Evolutionary conservation across 64 coral and sea anemone species (phyloP), one percentile per base, ranked within the genome.

Genomic region (Stichodactyla mertensii): DNA sequence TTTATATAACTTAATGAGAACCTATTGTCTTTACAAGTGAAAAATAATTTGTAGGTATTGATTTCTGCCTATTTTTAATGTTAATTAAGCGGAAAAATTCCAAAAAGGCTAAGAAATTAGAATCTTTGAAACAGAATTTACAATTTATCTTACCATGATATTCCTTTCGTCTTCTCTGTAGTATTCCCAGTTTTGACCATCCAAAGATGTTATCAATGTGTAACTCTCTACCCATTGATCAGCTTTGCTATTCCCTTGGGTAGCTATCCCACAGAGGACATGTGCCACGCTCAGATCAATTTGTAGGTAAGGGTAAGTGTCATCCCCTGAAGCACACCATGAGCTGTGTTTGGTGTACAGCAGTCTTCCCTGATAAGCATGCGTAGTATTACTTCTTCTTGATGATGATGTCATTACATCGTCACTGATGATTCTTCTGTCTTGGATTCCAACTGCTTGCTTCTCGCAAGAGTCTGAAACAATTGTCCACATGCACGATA

Each of bases 111-210:
- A 45, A 45, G 36, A 45, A 45, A 45, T 45, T 45, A 45, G 36
- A 45, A 45, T 45, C 36, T 45, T 0, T 45, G 36, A 45, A 45
- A 4, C 67, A 26, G 67, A 71, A 78, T 0, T 27, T 27, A 28
- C 23, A 11, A 16, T 79, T 79, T 12, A 13, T 79, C 78, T 2
- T 20, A 81, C 78, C 78, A 8, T 53, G 4, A 81, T 53, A 6
- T n/a, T 19, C 0, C 36, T 45, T 0, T 81, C 16, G 24, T 54
- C 53, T 22, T 81, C 51, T 51, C 54, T 10, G 24, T 81, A 81
- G 53, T 81, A n/a, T 20, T 85, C 7, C 83, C 83, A 85, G 14
- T 85, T 26, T 24, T 85, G 60, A 23, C 60, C 60, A 64, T 85
- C 57, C 60, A 64, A 8, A 57, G 83, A 85, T 26, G n/a, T 58